Conservation (phyloP, 2,797 vertebrate species). For the Emydoidea blandingii region DNA sequence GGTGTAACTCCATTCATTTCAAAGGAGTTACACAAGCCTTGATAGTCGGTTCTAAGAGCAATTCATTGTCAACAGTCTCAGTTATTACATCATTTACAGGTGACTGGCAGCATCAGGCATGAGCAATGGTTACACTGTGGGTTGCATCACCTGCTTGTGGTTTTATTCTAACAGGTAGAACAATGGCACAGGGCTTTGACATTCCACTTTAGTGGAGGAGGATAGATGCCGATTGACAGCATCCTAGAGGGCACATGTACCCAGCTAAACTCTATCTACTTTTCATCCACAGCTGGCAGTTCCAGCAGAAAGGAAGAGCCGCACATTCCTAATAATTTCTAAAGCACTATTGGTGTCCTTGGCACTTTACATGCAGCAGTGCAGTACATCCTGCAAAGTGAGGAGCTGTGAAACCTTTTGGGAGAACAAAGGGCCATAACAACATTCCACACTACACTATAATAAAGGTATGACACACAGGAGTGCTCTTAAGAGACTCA, state of each 20-base stretch:
- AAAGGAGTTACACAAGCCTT: background rate
- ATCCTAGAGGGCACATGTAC: rapidly evolving
- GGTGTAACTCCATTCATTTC: background rate
- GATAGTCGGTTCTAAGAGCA: background rate
- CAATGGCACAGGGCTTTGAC: background rate
- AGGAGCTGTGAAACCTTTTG: background rate
- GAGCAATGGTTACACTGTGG: background rate
- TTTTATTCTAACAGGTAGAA: background rate
- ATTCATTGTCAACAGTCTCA: background rate
- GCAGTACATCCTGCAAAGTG: background rate
- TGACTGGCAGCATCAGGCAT: background rate
- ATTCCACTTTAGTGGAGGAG: background rate
- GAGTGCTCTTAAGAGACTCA: background rate
- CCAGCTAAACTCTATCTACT: rapidly evolving
- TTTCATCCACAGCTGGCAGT: background rate
- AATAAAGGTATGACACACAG: background rate
- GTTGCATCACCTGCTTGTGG: background rate
- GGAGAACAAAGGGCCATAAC: background rate
- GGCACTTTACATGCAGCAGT: background rate
- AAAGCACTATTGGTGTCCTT: background rate
- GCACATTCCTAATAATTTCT: background rate
- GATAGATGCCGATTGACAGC: background rate
- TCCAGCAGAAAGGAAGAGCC: background rate
- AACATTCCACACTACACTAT: background rate
- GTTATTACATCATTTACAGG: conserved; percentile 10